These are phyloP conservation scores for Telenomus remus DNA, from an alignment of 1,140 invertebrate species.

Conservation along the genomic window DNA sequence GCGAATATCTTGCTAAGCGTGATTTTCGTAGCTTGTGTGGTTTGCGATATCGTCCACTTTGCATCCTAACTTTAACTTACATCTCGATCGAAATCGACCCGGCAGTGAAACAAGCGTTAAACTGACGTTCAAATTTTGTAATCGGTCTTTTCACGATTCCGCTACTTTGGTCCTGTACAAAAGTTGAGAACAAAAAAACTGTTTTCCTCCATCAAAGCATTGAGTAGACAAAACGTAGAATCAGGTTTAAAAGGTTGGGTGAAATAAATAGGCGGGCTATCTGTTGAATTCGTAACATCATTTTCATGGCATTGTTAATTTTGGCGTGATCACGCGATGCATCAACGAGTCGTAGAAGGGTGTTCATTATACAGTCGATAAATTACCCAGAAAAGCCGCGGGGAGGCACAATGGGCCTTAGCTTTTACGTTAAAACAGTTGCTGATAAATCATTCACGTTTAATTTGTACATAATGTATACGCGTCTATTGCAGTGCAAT, in stretches of 20 bases:
- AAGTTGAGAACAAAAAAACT: too few species aligned
- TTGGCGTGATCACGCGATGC: conserved; percentile 27
- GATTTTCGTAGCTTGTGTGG: conserved; percentile 11
- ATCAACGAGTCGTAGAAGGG: conserved; percentile 30
- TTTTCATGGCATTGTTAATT: conserved; percentile 22
- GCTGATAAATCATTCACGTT: conserved; percentile 53
- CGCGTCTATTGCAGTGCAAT: conserved; percentile 49
- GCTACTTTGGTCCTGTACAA: too few species aligned
- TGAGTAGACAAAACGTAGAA: too few species aligned
- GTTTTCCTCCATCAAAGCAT: too few species aligned
- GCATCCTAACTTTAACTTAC: too few species aligned
- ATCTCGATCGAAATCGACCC: too few species aligned
- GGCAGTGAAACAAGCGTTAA: too few species aligned
- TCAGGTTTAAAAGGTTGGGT: too few species aligned
- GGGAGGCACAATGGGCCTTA: conserved; percentile 39
- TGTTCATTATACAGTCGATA: conserved; percentile 47
- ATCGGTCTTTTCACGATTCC: too few species aligned
- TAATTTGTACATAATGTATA: conserved; percentile 58
- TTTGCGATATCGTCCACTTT: neutral
- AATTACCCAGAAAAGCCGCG: conserved; percentile 31
- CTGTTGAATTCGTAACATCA: neutral
- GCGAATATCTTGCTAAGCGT: conserved; percentile 14
- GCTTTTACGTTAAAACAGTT: conserved; percentile 31
- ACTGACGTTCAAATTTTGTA: too few species aligned
- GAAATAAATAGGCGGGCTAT: too few species aligned